A percentile compares a stretch with the other conserved stretches of the same genome.
phyloP scores from a whole-genome alignment of 2,888 invertebrate genomes.

The Trichopoda pennipes region DNA sequence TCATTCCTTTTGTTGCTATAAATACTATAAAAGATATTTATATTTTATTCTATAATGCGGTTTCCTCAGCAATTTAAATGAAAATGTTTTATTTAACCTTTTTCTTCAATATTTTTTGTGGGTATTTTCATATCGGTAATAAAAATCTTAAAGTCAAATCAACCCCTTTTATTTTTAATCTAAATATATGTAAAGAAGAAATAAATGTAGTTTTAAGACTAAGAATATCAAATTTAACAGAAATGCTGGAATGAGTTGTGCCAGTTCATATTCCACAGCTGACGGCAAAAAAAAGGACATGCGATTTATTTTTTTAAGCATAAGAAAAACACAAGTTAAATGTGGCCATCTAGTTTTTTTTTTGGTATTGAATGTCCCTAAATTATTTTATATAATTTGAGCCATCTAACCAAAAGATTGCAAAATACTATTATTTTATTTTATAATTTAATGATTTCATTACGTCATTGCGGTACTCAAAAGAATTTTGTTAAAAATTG shows the following conservation, averaged over 20 bases:
- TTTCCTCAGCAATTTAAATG: slow-evolving; percentile 52
- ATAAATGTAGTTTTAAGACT: not conserved
- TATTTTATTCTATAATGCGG: slow-evolving; percentile 58
- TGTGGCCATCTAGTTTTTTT: no score
- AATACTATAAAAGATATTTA: not conserved
- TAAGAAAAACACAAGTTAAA: no score
- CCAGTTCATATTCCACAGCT: not conserved
- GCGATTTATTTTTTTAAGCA: no score
- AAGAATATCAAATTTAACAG: not conserved
- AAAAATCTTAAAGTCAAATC: slow-evolving; percentile 64
- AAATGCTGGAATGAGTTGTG: slow-evolving; percentile 10
- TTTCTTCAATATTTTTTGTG: slow-evolving; percentile 12
- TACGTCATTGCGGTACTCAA: no score
- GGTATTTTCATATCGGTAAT: slow-evolving; percentile 29
- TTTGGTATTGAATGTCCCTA: no score
- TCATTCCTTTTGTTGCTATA: no score
- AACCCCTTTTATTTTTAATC: slow-evolving; percentile 59
- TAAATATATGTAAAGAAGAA: slow-evolving; percentile 16
- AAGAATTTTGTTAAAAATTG: no score
- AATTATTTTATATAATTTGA: no score
- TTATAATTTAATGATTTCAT: no score
- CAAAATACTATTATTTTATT: no score
- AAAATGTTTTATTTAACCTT: slow-evolving; percentile 53
- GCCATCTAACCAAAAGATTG: no score
- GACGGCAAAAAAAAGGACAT: not conserved